Evolutionary conservation across 2,113 vertebrate species (phyloP).

Genomic region (Rissa tridactyla): DNA sequence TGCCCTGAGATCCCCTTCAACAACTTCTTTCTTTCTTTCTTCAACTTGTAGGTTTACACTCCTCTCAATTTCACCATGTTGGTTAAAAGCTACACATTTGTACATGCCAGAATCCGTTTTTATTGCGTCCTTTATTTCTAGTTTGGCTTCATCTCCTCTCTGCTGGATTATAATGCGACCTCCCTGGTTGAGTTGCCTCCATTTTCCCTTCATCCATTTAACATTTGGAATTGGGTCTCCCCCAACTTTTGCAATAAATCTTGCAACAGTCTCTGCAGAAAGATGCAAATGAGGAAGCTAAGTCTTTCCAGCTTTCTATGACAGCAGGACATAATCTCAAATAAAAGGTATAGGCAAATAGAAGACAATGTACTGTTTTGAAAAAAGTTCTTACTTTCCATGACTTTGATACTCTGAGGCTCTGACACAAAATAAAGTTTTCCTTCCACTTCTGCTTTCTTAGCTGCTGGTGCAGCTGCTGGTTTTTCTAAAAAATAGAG

Average conservation of each 20-base stretch:
- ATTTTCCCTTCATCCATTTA: slow-evolving; percentile 99
- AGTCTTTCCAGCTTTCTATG: neutral
- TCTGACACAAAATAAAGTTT: slow-evolving; percentile 94
- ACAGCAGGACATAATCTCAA: neutral
- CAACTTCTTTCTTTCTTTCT: slow-evolving; percentile 82
- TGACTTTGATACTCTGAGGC: slow-evolving; percentile 80
- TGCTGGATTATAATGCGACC: slow-evolving; percentile 89
- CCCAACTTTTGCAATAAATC: slow-evolving; percentile 95
- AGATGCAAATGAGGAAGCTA: slow-evolving; percentile 12
- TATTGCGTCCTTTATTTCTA: slow-evolving; percentile 88
- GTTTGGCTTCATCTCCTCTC: slow-evolving; percentile 87
- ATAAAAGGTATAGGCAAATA: neutral
- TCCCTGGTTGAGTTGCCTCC: slow-evolving; percentile 95
- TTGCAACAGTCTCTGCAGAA: slow-evolving; percentile 87
- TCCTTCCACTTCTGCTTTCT: slow-evolving; percentile 81
- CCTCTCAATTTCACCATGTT: slow-evolving; percentile 91
- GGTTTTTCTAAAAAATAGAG: slow-evolving; percentile 81
- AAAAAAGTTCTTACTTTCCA: slow-evolving; percentile 86
- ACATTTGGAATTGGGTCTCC: slow-evolving; percentile 96
- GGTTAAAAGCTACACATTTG: slow-evolving; percentile 87
- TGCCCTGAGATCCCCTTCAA: slow-evolving; percentile 89
- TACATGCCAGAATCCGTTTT: slow-evolving; percentile 91
- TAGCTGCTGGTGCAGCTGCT: slow-evolving; percentile 67
- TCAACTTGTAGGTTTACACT: slow-evolving; percentile 85
- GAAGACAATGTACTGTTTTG: neutral